Percentiles rank a stretch among this genome's conserved stretches.
Conservation (phyloP, 53 echinoderm and acorn worm genomes). For the Patiria pectinifera region DNA sequence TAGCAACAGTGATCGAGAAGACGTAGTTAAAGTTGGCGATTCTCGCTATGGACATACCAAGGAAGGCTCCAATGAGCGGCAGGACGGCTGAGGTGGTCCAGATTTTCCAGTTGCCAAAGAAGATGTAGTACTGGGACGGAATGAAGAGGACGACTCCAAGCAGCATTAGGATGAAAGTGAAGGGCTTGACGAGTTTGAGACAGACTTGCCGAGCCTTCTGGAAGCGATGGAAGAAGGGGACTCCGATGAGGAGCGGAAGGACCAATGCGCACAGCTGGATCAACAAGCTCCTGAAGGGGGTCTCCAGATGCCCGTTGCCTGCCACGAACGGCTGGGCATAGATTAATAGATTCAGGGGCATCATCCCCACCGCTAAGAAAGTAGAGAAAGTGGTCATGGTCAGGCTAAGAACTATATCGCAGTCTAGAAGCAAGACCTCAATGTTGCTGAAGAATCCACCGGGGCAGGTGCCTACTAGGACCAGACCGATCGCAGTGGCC, state of each 20-base stretch:
- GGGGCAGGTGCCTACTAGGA: constrained; percentile 91
- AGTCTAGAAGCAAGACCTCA: constrained; percentile 83
- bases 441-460: constrained; percentile 92
- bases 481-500: constrained; percentile 77
- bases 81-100: constrained; percentile 70
- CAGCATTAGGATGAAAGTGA: constrained; percentile 65
- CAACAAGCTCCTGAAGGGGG: constrained; percentile 77
- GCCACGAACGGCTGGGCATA: constrained; percentile 77
- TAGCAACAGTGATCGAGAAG: constrained; percentile 64
- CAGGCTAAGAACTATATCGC: constrained; percentile 86
- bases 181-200: constrained; percentile 77
- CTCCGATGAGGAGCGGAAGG: constrained; percentile 75
- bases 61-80: constrained; percentile 72
- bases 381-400: constrained; percentile 95
- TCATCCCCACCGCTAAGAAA: constrained; percentile 85
- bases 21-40: constrained; percentile 63
- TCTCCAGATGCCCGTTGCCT: constrained; percentile 57
- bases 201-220: constrained; percentile 67
- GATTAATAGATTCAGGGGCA: constrained; percentile 92
- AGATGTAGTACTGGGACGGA: constrained; percentile 87
- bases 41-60: constrained; percentile 75
- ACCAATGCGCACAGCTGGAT: constrained; percentile 74
- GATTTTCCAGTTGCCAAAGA: constrained; percentile 69
- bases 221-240: constrained; percentile 72
- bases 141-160: constrained; percentile 67